phyloP scores from a whole-genome alignment of 2,113 vertebrate species.

The Pandion haliaetus region DNA sequence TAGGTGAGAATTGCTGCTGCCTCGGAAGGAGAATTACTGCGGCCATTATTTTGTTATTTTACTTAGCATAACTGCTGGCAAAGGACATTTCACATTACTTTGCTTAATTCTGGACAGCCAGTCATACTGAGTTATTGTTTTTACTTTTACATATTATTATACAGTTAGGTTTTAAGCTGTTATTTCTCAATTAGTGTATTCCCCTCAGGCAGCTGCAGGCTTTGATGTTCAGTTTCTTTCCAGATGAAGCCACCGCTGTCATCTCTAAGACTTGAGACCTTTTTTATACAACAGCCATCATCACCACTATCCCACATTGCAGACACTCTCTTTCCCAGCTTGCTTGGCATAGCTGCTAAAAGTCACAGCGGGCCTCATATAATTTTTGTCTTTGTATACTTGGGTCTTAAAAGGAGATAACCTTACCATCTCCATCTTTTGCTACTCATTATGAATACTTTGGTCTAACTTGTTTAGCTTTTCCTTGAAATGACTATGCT shows the following conservation, averaged over 20 bases:
- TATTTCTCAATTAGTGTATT: conserved; percentile 63
- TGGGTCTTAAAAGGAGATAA: neutral
- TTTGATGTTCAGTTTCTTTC: conserved; percentile 9
- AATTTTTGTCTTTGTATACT: neutral
- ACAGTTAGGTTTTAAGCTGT: conserved; percentile 55
- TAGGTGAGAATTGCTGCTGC: neutral
- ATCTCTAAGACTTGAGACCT: neutral
- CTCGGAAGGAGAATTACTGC: neutral
- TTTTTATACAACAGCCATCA: neutral
- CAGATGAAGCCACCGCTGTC: neutral
- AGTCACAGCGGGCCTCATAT: neutral
- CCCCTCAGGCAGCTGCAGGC: neutral
- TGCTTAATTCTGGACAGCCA: conserved; percentile 53
- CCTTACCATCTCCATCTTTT: neutral
- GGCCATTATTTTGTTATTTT: neutral
- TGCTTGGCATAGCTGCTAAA: neutral
- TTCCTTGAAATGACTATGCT: neutral
- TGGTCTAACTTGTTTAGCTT: neutral
- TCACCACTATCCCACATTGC: neutral
- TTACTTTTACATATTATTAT: conserved; percentile 41
- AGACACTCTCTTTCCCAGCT: neutral
- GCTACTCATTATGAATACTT: neutral
- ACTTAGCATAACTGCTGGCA: neutral
- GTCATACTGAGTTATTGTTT: conserved; percentile 56
- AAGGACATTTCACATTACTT: conserved; percentile 43